Evolutionary conservation across 2,797 vertebrate genomes (phyloP), one percentile per base, ranked within the genome.

Genomic region (Myripristis jacobus): DNA sequence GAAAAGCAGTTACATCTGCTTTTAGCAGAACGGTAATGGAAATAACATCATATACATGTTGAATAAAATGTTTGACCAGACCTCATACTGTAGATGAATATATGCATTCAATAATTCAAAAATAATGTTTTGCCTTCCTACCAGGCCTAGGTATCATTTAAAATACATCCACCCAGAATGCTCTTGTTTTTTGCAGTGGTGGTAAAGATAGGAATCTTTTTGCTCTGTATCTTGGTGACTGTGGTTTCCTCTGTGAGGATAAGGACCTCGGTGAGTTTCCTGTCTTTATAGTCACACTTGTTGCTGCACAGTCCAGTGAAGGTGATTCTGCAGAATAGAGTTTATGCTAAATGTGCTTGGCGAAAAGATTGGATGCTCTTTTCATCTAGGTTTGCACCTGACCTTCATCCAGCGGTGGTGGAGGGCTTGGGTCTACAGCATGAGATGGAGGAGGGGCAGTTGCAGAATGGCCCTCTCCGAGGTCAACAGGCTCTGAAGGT

Each of bases 311-410:
- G 60, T 55, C 64, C 13, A 75, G 1, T 73, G 41, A 58, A 58
- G 74, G 57, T n/a, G 77, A 66, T 38, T 75, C 19, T 34, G 70
- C 1, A 6, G 31, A 22, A n/a, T 31, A 29, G 36, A n/a, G 13
- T 25, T 9, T 51, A 12, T 21, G 48, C 9, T 24, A 11, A 9
- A 1, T 38, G 36, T 38, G 19, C 10, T 13, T 21, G 47, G 47
- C 11, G 21, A 15, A 73, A 62, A 13, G 29, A n/a, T 16, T 18
- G 27, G 27, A 24, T n/a, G n/a, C n/a, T n/a, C 29, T 31, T 31
- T 36, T 66, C 1, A 6, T 11, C 58, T 43, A 64, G 18, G 19
- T 18, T 73, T 76, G 13, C 55, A 6, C 21, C 2, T 19, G 19
- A 29, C 18, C 53, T 9, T 79, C 18, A 11, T 52, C 62, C 1